A percentile compares a stretch with the other conserved stretches of the same genome.
Conservation (phyloP, 2,113 vertebrate genomes). For the Pollachius pollachius region DNA sequence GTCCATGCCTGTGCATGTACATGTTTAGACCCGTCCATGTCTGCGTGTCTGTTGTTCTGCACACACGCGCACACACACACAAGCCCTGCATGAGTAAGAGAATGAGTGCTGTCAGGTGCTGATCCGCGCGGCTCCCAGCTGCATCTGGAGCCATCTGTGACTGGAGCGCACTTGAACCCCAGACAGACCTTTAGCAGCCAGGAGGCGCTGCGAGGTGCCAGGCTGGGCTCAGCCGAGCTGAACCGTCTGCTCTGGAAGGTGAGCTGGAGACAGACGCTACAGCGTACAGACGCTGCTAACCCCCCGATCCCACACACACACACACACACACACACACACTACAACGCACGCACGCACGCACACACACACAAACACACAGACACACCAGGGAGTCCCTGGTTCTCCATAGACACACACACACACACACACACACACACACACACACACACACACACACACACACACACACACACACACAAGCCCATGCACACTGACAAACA, state of each 20-base stretch:
- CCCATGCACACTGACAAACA: not conserved
- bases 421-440: slow-evolving; percentile 31
- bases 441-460: not conserved
- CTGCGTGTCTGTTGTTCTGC: slow-evolving; percentile 1
- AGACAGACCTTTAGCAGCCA: slow-evolving; percentile 70
- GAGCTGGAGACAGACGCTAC: slow-evolving; percentile 52
- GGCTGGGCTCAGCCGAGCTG: slow-evolving; percentile 67
- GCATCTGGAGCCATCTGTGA: slow-evolving; percentile 77
- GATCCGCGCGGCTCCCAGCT: slow-evolving; percentile 68
- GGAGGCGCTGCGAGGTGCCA: slow-evolving; percentile 62
- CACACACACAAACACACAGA: not conserved
- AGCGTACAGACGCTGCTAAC: slow-evolving; percentile 66
- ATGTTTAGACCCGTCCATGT: slow-evolving; percentile 12
- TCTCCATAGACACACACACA: not conserved
- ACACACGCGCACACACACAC: not conserved
- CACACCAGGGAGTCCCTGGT: not conserved
- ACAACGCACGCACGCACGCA: slow-evolving; percentile 5
- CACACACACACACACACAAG: not conserved
- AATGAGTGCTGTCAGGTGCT: slow-evolving; percentile 71
- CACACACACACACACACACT: slow-evolving; percentile 11
- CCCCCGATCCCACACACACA: slow-evolving; percentile 53
- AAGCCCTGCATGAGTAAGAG: slow-evolving; percentile 45
- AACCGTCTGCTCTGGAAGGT: slow-evolving; percentile 69
- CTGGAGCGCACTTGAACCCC: slow-evolving; percentile 71
- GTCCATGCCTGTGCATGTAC: slow-evolving; percentile 4